phyloP scores from a whole-genome alignment of 2,113 vertebrate genomes.

The Lipophrys pholis region DNA sequence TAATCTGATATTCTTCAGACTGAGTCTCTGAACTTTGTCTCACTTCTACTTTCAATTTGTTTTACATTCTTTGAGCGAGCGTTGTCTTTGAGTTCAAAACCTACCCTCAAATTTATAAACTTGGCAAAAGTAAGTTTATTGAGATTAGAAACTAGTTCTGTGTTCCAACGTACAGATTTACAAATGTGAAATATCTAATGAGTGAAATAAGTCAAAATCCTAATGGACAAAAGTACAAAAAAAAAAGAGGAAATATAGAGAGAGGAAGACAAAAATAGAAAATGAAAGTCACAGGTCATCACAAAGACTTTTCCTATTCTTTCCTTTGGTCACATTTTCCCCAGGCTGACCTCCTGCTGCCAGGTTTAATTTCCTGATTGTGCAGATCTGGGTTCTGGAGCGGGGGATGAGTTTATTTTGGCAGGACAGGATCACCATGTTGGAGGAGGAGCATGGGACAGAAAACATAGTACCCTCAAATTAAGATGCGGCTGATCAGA shows the following conservation, averaged over 20 bases:
- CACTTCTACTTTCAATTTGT: not conserved
- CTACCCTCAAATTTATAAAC: too few species aligned
- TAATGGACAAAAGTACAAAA: too few species aligned
- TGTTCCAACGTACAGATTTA: too few species aligned
- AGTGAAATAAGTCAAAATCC: too few species aligned
- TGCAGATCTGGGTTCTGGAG: conserved; percentile 57
- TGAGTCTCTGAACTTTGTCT: conserved; percentile 13
- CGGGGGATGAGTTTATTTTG: conserved; percentile 64
- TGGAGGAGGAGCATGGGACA: conserved; percentile 16
- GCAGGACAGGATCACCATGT: conserved; percentile 34
- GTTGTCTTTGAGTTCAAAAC: too few species aligned
- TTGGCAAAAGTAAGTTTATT: too few species aligned
- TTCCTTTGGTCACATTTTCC: conserved; percentile 66
- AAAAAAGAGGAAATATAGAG: too few species aligned
- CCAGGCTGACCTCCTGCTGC: conserved; percentile 40
- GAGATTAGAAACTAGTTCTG: too few species aligned
- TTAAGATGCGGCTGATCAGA: conserved; percentile 42
- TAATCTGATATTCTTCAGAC: conserved; percentile 9
- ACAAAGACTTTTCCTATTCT: conserved; percentile 24
- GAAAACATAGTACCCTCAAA: conserved; percentile 45
- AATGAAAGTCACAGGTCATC: too few species aligned
- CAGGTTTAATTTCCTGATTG: conserved; percentile 68
- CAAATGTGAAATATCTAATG: too few species aligned
- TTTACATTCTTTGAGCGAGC: too few species aligned
- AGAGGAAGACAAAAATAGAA: too few species aligned